Base-by-base conservation (phyloP, 2,113 vertebrate species). In the Scartelaos histophorus region DNA sequence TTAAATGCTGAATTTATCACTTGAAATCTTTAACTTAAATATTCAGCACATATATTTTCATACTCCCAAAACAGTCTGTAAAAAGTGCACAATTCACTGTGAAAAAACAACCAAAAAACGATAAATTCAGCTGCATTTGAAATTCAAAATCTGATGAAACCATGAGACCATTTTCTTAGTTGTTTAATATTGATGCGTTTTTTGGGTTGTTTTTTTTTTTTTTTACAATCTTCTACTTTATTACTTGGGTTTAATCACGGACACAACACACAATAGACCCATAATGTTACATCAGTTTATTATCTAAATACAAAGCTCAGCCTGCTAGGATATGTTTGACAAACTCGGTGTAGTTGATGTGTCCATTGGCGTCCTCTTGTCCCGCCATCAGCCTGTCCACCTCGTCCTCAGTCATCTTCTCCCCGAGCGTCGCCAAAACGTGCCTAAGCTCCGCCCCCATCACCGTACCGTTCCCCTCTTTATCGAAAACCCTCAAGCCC, bases 391-490 rank as follows among this genome's bases (percentile, higher is more conserved):
- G 61, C 34, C 61, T 19, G 61, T 64, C 61, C 61, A 64, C 61
- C 7, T 64, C 61, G 34, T 64, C 34, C 34, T 64, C 61, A 17
- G 61, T 64, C 61, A 64, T 64, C 61, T 64, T 64, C 61, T 64
- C 61, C 17, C 61, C 61, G 61, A 64, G 91, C 0, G 93, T 94
- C 72, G 92, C 88, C 7, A 94, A 88, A 46, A 94, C 93, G 5
- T 94, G 93, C 17, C 93, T 71, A 84, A 97, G 3, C 95, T 97
- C 90, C 73, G 97, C 84, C 83, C 97, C 97, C 92, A 84, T 94
- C 79, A 94, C 92, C 0, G 93, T 94, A 24, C 93, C 69, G 0
- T 87, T 90, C 15, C 87, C 2, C 35, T 64, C 61, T n/a, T 64
- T 64, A 3, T 64, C 61, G 10, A 64, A 64, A 34, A 64, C 61